Evolutionary conservation across 2,888 invertebrate species (phyloP), one percentile per base, ranked within the genome.

Genomic region (Zygogramma bicolorata): DNA sequence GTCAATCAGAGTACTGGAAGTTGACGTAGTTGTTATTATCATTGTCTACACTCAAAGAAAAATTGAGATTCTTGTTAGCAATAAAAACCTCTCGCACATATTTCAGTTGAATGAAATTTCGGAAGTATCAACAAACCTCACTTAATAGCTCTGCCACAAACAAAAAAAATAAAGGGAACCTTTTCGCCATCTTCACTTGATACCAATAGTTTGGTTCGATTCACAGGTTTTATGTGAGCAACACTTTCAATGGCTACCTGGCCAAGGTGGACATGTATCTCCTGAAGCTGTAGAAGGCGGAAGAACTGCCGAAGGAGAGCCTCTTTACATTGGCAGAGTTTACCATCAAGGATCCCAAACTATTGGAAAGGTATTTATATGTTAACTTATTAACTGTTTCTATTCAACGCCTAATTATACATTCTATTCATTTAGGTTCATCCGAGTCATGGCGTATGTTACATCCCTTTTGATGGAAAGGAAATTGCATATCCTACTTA

Each of bases 271-370:
- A 3, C 76, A 84, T 25, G 84, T 91, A 34, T 91, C 91, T 0
- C 82, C 87, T 0, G 89, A 89, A 73, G 90, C 91, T 1, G 88
- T 91, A 10, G 84, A 85, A 66, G 87, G 87, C 3, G 90, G 90
- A 0, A 84, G 85, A 25, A 90, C 90, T 2, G 76, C 80, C 20
- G 87, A 87, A 42, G 90, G 90, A 0, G 89, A 90, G 75, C 85
- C 86, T 2, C 83, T 91, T 29, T 90, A 87, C 79, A 87, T 89
- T 53, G 91, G 90, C 1, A 86, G 91, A 20, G 89, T 88, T 0
- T 85, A 87, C 79, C 87, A 90, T 77, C 88, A 89, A 62, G 90
- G 89, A 40, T 88, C 90, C 40, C 81, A 89, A 72, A 90, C 90
- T 5, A 88, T 90, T 1, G 91, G 90, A 72, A 91, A 90, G 85